Evolutionary conservation across 2,113 vertebrate genomes (phyloP).

Genomic region (Pimephales promelas): DNA sequence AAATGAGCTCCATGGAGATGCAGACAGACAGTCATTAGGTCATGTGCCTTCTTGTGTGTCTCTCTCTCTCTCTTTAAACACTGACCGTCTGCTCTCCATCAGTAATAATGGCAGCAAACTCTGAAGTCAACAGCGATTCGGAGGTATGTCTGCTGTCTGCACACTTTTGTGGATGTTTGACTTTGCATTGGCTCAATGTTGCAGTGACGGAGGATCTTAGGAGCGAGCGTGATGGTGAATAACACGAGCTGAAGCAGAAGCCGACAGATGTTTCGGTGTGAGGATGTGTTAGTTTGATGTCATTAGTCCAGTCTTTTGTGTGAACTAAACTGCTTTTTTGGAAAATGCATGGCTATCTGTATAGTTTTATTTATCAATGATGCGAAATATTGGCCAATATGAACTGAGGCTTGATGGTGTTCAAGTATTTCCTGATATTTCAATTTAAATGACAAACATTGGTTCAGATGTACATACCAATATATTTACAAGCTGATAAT

Average conservation of each 20-base stretch:
- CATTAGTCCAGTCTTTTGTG: too few relatives aligned
- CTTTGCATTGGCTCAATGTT: background rate
- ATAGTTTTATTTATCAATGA: too few relatives aligned
- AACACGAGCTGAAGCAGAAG: background rate
- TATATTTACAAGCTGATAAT: background rate
- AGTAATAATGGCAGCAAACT: constrained; percentile 65
- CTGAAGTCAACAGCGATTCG: constrained; percentile 63
- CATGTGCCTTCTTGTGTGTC: background rate
- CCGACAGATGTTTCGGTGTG: background rate
- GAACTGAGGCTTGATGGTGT: too few relatives aligned
- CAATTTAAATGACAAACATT: too few relatives aligned
- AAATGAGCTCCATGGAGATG: background rate
- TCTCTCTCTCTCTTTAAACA: background rate
- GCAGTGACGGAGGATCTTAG: background rate
- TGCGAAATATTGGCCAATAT: too few relatives aligned
- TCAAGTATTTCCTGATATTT: too few relatives aligned
- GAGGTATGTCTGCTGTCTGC: constrained; percentile 69
- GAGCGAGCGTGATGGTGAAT: background rate
- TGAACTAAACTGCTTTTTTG: background rate
- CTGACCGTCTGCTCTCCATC: constrained; percentile 12
- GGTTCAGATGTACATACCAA: too few relatives aligned
- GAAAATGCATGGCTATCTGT: background rate
- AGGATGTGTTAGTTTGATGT: background rate
- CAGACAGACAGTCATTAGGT: background rate
- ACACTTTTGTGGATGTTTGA: background rate